Evolutionary conservation across 2,888 invertebrate genomes (phyloP), one percentile per base, ranked within the genome.

Genomic region (Microctonus brassicae): DNA sequence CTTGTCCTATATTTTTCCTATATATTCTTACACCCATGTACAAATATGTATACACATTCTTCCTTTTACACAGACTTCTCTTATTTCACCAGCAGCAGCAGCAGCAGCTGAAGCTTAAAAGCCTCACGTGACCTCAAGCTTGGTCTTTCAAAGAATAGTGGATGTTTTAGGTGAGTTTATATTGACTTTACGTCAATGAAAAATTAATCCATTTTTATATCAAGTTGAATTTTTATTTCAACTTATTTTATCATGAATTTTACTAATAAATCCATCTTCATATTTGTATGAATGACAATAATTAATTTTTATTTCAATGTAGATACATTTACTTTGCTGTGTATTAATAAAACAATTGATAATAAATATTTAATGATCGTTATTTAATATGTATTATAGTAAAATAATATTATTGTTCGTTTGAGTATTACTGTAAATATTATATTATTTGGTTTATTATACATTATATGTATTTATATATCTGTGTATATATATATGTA

Each of bases 51-150:
- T 10, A 5, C 7, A 24, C 13, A 39, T 9, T 29, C 29, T 9
- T 10, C 22, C 17, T 11, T 24, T n/a, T 22, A 22, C 20, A 34
- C 11, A 57, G 10, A n/a, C 66, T 22, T 52, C 61, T 34, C 64
- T 58, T 53, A 24, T 53, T 69, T 42, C 66, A 53, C 34, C 34
- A 52, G 36, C 39, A 13, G 36, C 10, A 36, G 10, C 36, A 36
- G 36, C 10, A 36, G 10, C 36, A 36, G 34, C 29, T 9, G 52
- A 33, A 67, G 71, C 71, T 71, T 71, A 62, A 71, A 71, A 66
- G 61, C 53, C 11, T n/a, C 39, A 52, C 34, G 52, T 70, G 71
- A 61, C 71, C 57, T 67, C 55, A 42, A 52, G n/a, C 24, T 20
- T 62, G 10, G 42, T 34, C 57, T 33, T 53, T 53, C 6, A 11